Evolutionary conservation across 2,888 invertebrate species (phyloP), one percentile per base, ranked within the genome.

Genomic region (Cerceris ruficornis): DNA sequence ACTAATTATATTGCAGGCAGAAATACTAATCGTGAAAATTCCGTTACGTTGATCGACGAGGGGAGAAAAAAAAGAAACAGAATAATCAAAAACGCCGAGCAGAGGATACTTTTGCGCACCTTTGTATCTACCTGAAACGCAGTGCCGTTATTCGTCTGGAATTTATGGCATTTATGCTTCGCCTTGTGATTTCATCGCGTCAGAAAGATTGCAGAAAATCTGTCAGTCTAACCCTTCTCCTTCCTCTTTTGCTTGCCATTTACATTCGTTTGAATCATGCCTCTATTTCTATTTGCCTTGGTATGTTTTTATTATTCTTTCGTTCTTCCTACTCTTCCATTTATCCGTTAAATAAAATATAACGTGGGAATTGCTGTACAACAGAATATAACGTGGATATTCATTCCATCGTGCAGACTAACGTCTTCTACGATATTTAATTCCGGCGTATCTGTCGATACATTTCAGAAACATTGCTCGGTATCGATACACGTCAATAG

Each of bases 101-200:
- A 59, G 42, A 72, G 69, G 69, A 58, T 59, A 55, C 49, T 70
- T 61, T 52, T 65, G 72, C 70, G 46, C 72, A 68, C 65, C 70
- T 76, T 81, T 73, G 62, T 66, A 65, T 75, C 62, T 59, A 60
- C 52, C 52, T 69, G 54, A 69, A 68, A 59, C 65, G 8, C 52
- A 39, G 69, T 85, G 55, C 87, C 86, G 84, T 86, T 88, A 86
- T 69, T 81, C 77, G 83, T 73, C 74, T 79, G 81, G 85, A 86
- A 87, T 85, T 81, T 82, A 66, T 80, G 70, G 67, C 76, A 76
- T 73, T 57, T 72, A 59, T 52, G 60, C 80, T 67, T 75, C 75
- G 75, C 59, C 75, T 58, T 55, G 7, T 14, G 54, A 39, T 28
- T 60, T 59, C 55, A 52, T 72, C 69, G 52, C 17, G 8, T n/a